A percentile compares a stretch with the other conserved stretches of the same genome.
phyloP scores from a whole-genome alignment of 2,888 invertebrate species.

The Xestia ashworthii region DNA sequence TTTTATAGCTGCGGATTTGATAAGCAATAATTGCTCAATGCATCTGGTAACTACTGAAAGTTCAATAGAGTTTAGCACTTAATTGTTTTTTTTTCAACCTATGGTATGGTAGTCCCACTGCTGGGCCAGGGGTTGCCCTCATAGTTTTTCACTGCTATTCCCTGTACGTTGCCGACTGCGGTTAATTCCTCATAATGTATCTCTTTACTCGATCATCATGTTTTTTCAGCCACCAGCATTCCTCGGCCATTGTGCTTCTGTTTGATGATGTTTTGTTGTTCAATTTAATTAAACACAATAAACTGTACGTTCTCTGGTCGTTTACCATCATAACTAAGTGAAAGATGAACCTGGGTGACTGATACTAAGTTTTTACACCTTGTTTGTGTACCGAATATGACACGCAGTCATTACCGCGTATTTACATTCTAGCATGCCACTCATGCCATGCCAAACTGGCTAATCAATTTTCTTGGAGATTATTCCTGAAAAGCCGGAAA shows the following conservation, averaged over 20 bases:
- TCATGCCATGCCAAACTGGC: conserved; percentile 1
- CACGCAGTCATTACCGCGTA: neutral
- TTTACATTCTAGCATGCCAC: neutral
- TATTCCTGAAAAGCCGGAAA: conserved; percentile 47
- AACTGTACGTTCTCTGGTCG: neutral
- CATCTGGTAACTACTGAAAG: neutral
- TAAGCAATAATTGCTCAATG: neutral
- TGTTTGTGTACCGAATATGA: neutral
- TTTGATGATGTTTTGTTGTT: too few relatives aligned
- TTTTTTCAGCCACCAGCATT: neutral
- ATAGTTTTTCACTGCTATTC: neutral
- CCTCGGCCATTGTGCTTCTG: neutral
- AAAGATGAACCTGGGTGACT: neutral
- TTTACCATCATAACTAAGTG: neutral
- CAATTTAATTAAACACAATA: neutral
- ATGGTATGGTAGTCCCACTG: neutral
- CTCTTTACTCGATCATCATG: neutral
- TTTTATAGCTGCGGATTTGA: neutral
- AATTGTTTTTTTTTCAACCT: neutral
- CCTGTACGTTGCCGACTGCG: neutral
- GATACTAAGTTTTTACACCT: neutral
- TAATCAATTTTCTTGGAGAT: conserved; percentile 37
- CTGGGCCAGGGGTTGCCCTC: neutral
- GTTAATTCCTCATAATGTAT: neutral
- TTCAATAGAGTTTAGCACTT: neutral